Evolutionary conservation across 2,888 invertebrate genomes (phyloP), one percentile per base, ranked within the genome.

Genomic region (Drosophila multiciliata): DNA sequence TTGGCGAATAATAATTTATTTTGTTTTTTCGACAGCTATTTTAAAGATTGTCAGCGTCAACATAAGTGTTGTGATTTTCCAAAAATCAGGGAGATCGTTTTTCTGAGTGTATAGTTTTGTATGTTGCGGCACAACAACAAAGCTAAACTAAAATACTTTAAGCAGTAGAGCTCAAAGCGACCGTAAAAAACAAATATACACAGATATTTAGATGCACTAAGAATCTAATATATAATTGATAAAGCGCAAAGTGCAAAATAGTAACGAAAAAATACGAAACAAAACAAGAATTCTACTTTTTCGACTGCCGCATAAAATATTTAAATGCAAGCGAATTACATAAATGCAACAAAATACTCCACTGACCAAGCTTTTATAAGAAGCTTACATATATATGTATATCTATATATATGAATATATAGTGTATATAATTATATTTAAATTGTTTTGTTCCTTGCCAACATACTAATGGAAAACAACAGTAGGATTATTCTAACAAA

Each of bases 191-290:
- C 26, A 58, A 20, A 45, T 9, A 36, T 1, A 58, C 45, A 36
- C 4, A 60, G 45, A 55, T 36, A 54, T 33, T 32, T 23, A 9
- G 32, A 36, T 23, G 33, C 42, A 59, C 9, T 29, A 29, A 11
- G 26, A 66, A 8, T 66, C 32, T 45, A 36, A 65, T 80, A 63
- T 53, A 80, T 80, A 85, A 80, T 85, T 77, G 75, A 87, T 80
- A 72, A 52, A 52, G 64, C 64, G 48, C 65, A 83, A 82, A 78
- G 75, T 75, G 80, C 66, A 63, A 32, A 32, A 26, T 26, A 48
- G 23, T 26, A 52, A 26, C 12, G 17, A 12, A 36, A 11, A 38
- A 20, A 36, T 35, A 40, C 40, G 29, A 35, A 40, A 45, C 20
- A 29, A n/a, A 7, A n/a, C 3, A 17, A 36, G 11, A 26, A 20